A percentile compares a stretch with the other conserved stretches of the same genome.
Conservation (phyloP, 1,140 invertebrate species). For the Formica selysi region DNA sequence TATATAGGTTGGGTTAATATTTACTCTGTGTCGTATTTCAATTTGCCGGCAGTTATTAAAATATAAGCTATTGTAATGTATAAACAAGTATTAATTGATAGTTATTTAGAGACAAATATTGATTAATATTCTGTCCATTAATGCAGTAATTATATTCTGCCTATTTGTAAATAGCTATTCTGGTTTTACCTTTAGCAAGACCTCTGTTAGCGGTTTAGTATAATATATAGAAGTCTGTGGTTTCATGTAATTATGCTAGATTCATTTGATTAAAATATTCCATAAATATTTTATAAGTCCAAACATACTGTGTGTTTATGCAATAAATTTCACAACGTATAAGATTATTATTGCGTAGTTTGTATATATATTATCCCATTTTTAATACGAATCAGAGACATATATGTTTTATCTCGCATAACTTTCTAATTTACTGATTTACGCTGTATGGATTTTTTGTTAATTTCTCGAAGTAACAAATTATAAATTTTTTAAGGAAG, state of each 20-base stretch:
- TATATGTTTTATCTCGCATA: neutral
- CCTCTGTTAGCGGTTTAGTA: no score
- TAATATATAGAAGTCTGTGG: no score
- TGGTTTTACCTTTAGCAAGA: no score
- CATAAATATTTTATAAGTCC: neutral
- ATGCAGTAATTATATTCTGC: no score
- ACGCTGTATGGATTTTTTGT: neutral
- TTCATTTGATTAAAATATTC: neutral
- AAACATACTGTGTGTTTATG: neutral
- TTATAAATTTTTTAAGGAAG: neutral
- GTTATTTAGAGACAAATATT: no score
- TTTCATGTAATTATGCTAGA: neutral
- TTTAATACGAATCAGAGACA: neutral
- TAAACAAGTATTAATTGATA: no score
- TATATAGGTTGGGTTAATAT: no score
- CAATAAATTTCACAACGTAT: neutral
- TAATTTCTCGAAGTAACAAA: neutral
- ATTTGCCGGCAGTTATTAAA: no score
- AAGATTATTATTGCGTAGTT: slow-evolving; percentile 14
- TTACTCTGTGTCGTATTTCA: no score
- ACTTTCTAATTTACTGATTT: neutral
- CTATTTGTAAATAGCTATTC: no score
- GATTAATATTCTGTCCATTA: no score
- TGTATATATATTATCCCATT: neutral
- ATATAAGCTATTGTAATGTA: no score